Percentiles rank a stretch among this genome's conserved stretches.
Conservation (phyloP, 2,888 invertebrate species). For the Drosophila prostipennis region DNA sequence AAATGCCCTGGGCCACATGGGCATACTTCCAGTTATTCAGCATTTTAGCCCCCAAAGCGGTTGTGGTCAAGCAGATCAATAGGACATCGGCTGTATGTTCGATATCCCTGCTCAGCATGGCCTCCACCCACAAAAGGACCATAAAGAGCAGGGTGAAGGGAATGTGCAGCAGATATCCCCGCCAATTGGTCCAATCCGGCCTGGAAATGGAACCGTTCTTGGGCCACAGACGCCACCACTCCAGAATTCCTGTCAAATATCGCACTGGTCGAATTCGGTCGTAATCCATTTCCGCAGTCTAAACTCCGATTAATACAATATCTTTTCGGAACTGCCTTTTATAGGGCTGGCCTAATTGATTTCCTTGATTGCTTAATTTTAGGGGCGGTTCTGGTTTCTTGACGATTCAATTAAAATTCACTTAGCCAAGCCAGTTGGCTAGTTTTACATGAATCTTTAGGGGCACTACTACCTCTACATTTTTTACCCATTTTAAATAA, state of each 20-base stretch:
- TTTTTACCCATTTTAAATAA: no score
- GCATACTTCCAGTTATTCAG: constrained; percentile 49
- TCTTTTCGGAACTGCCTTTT: constrained; percentile 22
- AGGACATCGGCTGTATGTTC: constrained; percentile 49
- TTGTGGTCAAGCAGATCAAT: constrained; percentile 47
- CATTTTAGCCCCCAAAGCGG: constrained; percentile 43
- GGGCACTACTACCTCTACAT: neutral
- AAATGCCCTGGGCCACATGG: constrained; percentile 32
- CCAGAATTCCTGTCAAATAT: constrained; percentile 28
- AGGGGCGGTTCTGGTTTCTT: constrained; percentile 37
- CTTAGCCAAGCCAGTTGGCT: constrained; percentile 35
- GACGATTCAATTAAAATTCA: constrained; percentile 61
- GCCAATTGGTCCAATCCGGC: constrained; percentile 6
- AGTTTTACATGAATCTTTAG: constrained; percentile 9
- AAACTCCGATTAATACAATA: constrained; percentile 8
- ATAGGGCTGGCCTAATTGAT: constrained; percentile 28
- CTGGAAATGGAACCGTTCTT: neutral
- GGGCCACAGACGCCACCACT: constrained; percentile 41
- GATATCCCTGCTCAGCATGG: constrained; percentile 45
- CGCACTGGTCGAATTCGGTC: constrained; percentile 47
- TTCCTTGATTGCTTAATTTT: constrained; percentile 56
- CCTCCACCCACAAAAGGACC: constrained; percentile 54
- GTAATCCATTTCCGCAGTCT: constrained; percentile 20
- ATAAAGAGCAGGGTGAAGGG: constrained; percentile 26
- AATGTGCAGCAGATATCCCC: constrained; percentile 31